Evolutionary conservation across 2,888 invertebrate genomes (phyloP), one percentile per base, ranked within the genome.

Genomic region (Lithophane ornitopus): DNA sequence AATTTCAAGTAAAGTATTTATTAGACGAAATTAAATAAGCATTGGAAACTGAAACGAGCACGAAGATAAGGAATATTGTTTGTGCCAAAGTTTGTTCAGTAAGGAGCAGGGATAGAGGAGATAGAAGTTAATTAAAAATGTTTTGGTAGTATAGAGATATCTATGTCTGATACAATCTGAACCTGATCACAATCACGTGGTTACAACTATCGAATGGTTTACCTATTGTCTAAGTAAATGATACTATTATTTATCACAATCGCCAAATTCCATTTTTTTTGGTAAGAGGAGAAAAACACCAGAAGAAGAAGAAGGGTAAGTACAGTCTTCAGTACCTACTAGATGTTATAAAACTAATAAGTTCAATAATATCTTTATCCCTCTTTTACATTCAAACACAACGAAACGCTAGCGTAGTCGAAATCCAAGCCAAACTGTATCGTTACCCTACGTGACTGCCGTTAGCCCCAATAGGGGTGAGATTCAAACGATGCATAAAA

Each of bases 1-100:
- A 70, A 74, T 74, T 70, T 66, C 72, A 49, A 65, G 56, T 80
- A 63, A 79, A 82, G 54, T 76, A 82, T 82, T 81, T 82, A 82
- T 74, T 74, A 54, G 61, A 69, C 68, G 76, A 61, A 76, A 82
- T 76, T 81, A 81, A 76, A 76, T 70, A 34, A 46, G 65, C 68
- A 68, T 71, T 61, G 28, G 56, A 76, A 69, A 59, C 46, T 70
- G n/a, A 80, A 65, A 39, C 7, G 19, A 52, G 34, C 54, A 8
- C n/a, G 8, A 34, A 76, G 61, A 72, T 67, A 78, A 67, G 34
- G 46, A 73, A 79, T 70, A 41, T 70, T 69, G 28, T 84, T 80
- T 80, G 70, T 67, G 52, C 26, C 39, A 22, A 52, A 49, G 52
- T 26, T 67, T 59, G 34, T 62, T 4, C 34, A 34, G 34, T 34